Conservation (phyloP, 2,797 vertebrate species). For the Phoebastria nigripes region DNA sequence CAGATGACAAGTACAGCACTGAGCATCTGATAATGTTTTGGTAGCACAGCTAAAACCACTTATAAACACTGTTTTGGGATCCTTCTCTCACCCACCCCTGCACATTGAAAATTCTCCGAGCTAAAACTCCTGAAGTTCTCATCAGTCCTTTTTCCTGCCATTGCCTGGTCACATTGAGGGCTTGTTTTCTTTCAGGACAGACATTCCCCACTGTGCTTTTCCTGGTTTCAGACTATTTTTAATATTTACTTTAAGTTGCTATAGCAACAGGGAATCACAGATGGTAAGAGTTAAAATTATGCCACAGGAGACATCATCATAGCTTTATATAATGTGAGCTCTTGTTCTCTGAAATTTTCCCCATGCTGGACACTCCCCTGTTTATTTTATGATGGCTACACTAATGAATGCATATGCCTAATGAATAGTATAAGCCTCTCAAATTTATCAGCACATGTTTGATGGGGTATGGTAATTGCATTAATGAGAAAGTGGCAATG, state of each 20-base stretch:
- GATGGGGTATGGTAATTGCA: not conserved
- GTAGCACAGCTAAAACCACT: not conserved
- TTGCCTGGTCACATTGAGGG: slow-evolving; percentile 27
- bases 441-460: not conserved
- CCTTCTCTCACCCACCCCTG: not conserved
- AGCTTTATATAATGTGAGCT: slow-evolving; percentile 61
- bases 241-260: slow-evolving; percentile 75
- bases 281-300: slow-evolving; percentile 73
- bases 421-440: slow-evolving; percentile 31
- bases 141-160: not conserved
- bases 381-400: slow-evolving; percentile 67
- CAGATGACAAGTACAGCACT: slow-evolving; percentile 1
- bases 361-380: slow-evolving; percentile 6
- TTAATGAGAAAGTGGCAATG: not conserved
- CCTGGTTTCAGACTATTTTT: slow-evolving; percentile 73
- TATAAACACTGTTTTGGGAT: not conserved
- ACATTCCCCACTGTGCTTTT: slow-evolving; percentile 73
- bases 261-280: slow-evolving; percentile 66
- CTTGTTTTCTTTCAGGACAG: slow-evolving; percentile 74
- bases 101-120: not conserved
- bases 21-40: not conserved
- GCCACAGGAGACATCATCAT: slow-evolving; percentile 73
- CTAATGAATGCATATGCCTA: slow-evolving; percentile 42
- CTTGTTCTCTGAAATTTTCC: slow-evolving; percentile 65
- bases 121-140: not conserved